Conservation (phyloP, 2,113 vertebrate genomes). For the Andinoacara biseriatus region DNA sequence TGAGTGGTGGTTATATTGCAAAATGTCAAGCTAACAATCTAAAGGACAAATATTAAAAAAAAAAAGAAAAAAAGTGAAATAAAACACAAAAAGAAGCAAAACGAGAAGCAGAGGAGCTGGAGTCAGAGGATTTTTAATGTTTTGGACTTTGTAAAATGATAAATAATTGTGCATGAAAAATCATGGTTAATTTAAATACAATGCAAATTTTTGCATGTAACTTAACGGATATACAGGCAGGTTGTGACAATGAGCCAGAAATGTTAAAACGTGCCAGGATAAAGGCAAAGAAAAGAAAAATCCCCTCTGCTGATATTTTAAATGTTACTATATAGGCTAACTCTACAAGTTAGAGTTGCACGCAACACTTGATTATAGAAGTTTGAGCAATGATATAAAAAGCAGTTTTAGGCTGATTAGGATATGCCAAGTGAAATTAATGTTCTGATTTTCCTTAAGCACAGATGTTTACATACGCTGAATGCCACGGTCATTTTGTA, state of each 20-base stretch:
- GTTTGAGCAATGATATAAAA: no score
- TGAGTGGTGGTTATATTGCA: no score
- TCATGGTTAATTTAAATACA: background rate
- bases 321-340: background rate
- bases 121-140: background rate
- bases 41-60: background rate
- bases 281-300: no score
- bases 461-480: background rate
- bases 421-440: no score
- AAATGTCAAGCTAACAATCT: background rate
- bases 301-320: no score
- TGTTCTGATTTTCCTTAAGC: no score
- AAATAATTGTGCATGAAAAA: background rate
- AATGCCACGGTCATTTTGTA: no score
- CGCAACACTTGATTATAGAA: background rate
- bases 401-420: background rate
- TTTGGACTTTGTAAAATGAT: background rate
- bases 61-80: rapidly evolving
- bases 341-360: background rate
- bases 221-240: background rate
- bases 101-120: background rate
- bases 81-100: background rate
- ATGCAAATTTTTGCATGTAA: background rate
- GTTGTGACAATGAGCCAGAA: background rate
- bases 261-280: no score